Conservation (phyloP, 1,140 invertebrate genomes). For the Drosophila jambulina region DNA sequence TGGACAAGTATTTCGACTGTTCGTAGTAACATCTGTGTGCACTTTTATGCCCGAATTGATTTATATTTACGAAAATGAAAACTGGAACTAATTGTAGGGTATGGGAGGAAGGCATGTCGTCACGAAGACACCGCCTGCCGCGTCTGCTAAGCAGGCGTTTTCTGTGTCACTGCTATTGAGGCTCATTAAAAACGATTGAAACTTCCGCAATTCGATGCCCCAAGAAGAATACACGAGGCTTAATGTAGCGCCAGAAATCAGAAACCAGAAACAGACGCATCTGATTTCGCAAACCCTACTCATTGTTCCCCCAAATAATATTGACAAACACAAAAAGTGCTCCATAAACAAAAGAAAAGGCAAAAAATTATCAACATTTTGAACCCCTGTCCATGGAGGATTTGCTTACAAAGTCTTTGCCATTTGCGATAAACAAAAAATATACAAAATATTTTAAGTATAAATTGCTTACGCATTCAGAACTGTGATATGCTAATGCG, state of each 20-base stretch:
- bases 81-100: neutral
- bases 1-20: neutral
- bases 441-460: constrained; percentile 15
- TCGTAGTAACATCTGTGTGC: neutral
- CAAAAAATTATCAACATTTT: constrained; percentile 24
- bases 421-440: constrained; percentile 61
- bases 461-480: constrained; percentile 39
- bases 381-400: constrained; percentile 42
- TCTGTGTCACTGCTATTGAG: constrained; percentile 25
- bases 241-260: neutral
- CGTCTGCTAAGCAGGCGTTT: neutral
- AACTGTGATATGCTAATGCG: constrained; percentile 67
- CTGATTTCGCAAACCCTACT: constrained; percentile 18
- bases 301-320: constrained; percentile 12
- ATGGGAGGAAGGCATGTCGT: neutral
- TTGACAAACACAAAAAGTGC: constrained; percentile 22
- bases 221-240: constrained; percentile 1
- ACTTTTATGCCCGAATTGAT: neutral
- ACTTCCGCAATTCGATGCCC: constrained; percentile 58
- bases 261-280: constrained; percentile 3
- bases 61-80: neutral
- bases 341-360: constrained; percentile 23
- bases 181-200: constrained; percentile 76
- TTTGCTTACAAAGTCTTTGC: constrained; percentile 66
- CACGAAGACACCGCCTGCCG: neutral